Conservation (phyloP, 2,113 vertebrate species). For the Chloroceryle aenea region DNA sequence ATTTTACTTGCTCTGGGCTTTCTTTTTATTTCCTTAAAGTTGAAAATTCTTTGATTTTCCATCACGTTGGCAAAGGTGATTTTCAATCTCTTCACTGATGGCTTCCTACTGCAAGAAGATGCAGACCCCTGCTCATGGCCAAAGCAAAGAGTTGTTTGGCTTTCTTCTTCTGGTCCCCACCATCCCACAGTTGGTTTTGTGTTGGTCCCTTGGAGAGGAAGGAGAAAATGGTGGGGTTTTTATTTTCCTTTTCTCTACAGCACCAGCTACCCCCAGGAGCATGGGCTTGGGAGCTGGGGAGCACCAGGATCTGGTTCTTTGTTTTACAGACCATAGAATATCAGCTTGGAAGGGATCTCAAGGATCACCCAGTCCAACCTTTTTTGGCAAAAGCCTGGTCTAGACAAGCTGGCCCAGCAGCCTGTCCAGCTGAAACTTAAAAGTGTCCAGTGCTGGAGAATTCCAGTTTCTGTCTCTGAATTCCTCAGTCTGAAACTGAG, state of each 20-base stretch:
- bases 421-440: neutral
- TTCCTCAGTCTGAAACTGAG: neutral
- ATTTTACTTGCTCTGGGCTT: neutral
- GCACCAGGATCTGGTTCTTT: neutral
- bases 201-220: neutral
- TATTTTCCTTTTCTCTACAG: neutral
- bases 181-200: neutral
- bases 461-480: neutral
- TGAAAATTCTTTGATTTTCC: neutral
- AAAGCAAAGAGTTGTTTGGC: neutral
- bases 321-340: neutral
- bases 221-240: neutral
- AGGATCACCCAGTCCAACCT: neutral
- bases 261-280: neutral
- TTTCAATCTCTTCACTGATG: neutral
- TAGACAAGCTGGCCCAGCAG: neutral
- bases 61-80: fast-evolving
- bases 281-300: neutral
- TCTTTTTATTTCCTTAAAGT: neutral
- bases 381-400: neutral
- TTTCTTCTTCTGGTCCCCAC: neutral
- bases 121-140: neutral
- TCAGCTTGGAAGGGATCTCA: neutral
- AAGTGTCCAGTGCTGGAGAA: neutral
- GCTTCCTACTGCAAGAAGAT: neutral